Conservation (phyloP, 2,113 vertebrate species). For the Sander lucioperca region DNA sequence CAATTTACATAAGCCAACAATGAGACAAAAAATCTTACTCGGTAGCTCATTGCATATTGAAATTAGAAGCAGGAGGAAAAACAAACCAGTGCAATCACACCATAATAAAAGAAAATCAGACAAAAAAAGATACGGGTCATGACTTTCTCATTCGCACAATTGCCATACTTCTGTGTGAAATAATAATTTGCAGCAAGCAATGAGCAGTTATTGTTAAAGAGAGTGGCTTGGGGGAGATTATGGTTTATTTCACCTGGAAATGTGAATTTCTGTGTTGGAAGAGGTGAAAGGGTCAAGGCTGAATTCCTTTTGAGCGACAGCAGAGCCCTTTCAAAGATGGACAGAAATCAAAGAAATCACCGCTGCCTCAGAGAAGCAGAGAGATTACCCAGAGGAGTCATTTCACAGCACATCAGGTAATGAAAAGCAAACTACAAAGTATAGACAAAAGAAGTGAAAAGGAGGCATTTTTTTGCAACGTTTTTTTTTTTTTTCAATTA, state of each 20-base stretch:
- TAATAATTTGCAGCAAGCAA: constrained; percentile 12
- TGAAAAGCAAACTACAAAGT: constrained; percentile 36
- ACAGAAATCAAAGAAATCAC: constrained; percentile 50
- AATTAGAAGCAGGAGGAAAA: constrained; percentile 41
- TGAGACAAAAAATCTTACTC: constrained; percentile 31
- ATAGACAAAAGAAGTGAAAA: constrained; percentile 33
- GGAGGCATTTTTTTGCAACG: constrained; percentile 12
- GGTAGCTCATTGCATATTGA: constrained; percentile 16
- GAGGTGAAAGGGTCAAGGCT: constrained; percentile 41
- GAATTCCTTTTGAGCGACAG: constrained; percentile 47
- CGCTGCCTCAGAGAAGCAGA: constrained; percentile 25
- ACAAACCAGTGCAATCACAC: constrained; percentile 9
- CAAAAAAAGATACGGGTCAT: constrained; percentile 33
- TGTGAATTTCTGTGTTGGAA: not conserved
- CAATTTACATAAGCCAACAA: constrained; percentile 35
- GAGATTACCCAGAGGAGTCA: constrained; percentile 51
- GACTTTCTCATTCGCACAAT: constrained; percentile 11
- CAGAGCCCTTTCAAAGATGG: constrained; percentile 40
- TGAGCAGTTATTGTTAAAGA: not conserved
- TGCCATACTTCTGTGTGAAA: constrained; percentile 15
- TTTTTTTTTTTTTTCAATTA: constrained; percentile 45
- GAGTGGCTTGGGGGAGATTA: not conserved
- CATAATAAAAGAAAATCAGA: constrained; percentile 28
- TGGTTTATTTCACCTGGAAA: constrained; percentile 27
- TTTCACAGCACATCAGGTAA: constrained; percentile 47